phyloP scores from a whole-genome alignment of 2,113 vertebrate genomes.

The Sinocyclocheilus grahami region DNA sequence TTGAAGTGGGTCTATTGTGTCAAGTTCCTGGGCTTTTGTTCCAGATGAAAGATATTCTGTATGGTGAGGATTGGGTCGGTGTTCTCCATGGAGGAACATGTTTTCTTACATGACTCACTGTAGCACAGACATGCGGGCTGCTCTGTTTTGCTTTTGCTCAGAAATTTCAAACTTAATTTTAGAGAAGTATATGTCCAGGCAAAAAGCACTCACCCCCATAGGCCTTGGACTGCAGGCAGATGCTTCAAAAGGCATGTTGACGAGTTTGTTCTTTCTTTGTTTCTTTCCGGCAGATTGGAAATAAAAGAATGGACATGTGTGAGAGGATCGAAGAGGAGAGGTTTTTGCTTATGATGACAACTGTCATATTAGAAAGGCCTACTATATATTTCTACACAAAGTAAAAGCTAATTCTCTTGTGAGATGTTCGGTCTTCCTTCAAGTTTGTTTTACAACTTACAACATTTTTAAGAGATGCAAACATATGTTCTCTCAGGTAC shows the following conservation, averaged over 20 bases:
- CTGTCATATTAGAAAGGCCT: not conserved
- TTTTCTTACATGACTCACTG: slow-evolving; percentile 56
- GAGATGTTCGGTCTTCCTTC: slow-evolving; percentile 26
- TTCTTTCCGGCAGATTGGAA: slow-evolving; percentile 1
- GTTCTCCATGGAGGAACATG: slow-evolving; percentile 58
- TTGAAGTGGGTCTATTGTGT: slow-evolving; percentile 73
- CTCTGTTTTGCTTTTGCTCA: slow-evolving; percentile 65
- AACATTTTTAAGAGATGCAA: slow-evolving; percentile 16
- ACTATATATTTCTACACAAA: not conserved
- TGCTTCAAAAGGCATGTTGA: slow-evolving; percentile 61
- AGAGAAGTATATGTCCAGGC: slow-evolving; percentile 63
- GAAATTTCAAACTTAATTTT: slow-evolving; percentile 71
- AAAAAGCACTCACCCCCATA: slow-evolving; percentile 58
- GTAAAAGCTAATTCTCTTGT: slow-evolving; percentile 36
- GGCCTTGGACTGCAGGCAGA: slow-evolving; percentile 40
- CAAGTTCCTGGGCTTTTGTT: slow-evolving; percentile 73
- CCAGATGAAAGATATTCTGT: slow-evolving; percentile 82
- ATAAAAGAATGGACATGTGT: not conserved
- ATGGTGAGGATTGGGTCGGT: slow-evolving; percentile 70
- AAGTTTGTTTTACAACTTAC: slow-evolving; percentile 34
- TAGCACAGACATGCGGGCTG: slow-evolving; percentile 54
- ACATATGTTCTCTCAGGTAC: slow-evolving; percentile 40
- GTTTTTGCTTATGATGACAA: slow-evolving; percentile 21
- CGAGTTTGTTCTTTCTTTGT: slow-evolving; percentile 60
- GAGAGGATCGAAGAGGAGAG: not conserved